Base-by-base conservation (phyloP, 2,888 invertebrate genomes). In the Synergus gifuensis region DNA sequence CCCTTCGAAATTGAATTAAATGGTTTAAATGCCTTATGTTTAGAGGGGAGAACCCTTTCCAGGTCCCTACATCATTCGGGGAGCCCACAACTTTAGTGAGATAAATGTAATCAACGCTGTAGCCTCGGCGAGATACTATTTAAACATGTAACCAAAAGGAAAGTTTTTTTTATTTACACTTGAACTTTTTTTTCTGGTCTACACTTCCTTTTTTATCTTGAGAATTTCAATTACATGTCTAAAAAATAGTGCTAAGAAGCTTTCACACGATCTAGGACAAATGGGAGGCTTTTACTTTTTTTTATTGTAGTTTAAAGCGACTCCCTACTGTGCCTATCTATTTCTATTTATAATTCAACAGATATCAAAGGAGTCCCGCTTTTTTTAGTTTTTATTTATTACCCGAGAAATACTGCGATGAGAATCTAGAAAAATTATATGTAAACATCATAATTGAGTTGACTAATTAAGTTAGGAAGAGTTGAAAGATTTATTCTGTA, bases 91-190 rank as follows among this genome's bases (percentile, higher is more conserved):
- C 85, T 86, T 85, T 83, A 78, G 86, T 83, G 85, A 87, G 89
- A 90, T 90, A 89, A 89, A 90, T 90, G 90, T 90, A 90, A 90
- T 89, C 90, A 90, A 90, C 89, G 88, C 88, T 90, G 90, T 90
- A 89, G 86, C 89, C 86, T 83, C 87, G 85, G 85, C 42, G 14
- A 69, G 76, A 85, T 86, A 83, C 86, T 87, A 88, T 90, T 89
- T 86, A 83, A 83, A 83, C 83, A 66, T 67, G 81, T 79, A 86
- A 87, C 87, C 88, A 84, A 22, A 49, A 36, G 49, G 49, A 83
- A 83, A 84, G 86, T 28, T 28, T 28, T 28, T 22, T 89, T 88
- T 87, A 89, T 90, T 89, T 89, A 84, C 82, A 83, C 82, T 77
- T 83, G 79, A 49, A 28, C 78, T 80, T 22, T n/a, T 67, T 46